Base-by-base conservation (phyloP, 1,140 invertebrate species). In the Lineus longissimus region DNA sequence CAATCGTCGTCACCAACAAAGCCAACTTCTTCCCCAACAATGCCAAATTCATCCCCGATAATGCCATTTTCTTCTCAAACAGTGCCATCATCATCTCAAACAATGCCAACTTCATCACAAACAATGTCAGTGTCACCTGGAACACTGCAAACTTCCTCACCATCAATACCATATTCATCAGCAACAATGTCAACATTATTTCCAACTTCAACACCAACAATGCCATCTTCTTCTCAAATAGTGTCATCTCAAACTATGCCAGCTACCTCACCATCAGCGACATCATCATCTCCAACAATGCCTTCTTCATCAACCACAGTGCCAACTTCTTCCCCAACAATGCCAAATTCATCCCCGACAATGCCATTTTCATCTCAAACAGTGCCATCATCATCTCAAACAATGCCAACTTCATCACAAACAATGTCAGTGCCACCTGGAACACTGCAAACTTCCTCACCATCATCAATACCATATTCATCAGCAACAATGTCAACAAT, bases 301-400 rank as follows among this genome's bases (percentile, higher is more conserved):
- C 33, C 56, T 17, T 36, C 56, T 17, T 36, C 56, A 33, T 58
- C 56, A 33, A 33, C 56, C 13, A 33, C 56, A 25, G 25, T 30
- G 15, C 33, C 56, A 33, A 33, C 56, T 17, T 58, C 56, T 17
- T 58, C 30, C 13, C 33, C 56, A 33, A 17, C 56, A 58, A 33
- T 30, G 33, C 33, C 56, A 58, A 33, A 15, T 33, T 58, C 56
- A 58, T 58, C 29, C 25, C 33, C 29, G n/a, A 58, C 43, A 19
- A 23, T 25, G 17, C 29, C 60, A 19, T 61, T 31, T 11, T 61
- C 43, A 19, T 61, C 60, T 19, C 55, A 19, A 15, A 54, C 43
- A 57, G 22, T 25, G 17, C 29, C 60, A 57, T 61, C 60, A 23
- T 61, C 60, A 15, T 61, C 60, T 4, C 33, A 40, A 57, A 54